Conservation (phyloP, 2,888 invertebrate species). For the Melitaea athalia region DNA sequence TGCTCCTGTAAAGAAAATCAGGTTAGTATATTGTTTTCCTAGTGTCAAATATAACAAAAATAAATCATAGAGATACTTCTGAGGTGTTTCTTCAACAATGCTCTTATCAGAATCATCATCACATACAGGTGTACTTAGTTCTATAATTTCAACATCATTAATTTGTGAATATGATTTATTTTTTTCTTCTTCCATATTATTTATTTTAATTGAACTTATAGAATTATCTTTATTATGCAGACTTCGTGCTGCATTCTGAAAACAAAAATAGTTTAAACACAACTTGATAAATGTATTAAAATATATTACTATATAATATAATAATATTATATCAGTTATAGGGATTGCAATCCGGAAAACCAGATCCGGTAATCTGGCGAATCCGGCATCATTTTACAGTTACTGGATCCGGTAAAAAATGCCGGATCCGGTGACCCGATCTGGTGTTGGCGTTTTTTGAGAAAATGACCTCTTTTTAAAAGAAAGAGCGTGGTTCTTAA, state of each 20-base stretch:
- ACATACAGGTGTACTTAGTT: conserved; percentile 48
- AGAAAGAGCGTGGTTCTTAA: too few relatives aligned
- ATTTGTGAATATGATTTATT: conserved; percentile 30
- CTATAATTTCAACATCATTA: conserved; percentile 35
- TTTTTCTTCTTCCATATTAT: not conserved
- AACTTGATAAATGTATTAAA: not conserved
- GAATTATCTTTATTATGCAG: not conserved
- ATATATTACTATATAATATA: too few relatives aligned
- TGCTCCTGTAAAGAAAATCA: conserved; percentile 49
- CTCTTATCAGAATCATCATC: conserved; percentile 66
- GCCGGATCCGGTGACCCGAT: too few relatives aligned
- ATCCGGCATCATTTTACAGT: too few relatives aligned
- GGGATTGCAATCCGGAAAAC: too few relatives aligned
- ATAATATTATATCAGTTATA: too few relatives aligned
- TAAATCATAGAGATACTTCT: conserved; percentile 57
- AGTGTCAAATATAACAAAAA: not conserved
- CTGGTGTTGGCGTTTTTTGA: too few relatives aligned
- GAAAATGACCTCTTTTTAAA: too few relatives aligned
- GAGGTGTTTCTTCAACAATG: conserved; percentile 77
- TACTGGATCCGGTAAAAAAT: too few relatives aligned
- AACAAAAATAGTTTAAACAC: not conserved
- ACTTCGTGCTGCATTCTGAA: not conserved
- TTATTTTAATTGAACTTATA: not conserved
- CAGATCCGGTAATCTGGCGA: too few relatives aligned
- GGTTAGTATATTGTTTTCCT: conserved; percentile 8